Percentiles rank a stretch among this genome's conserved stretches.
These are phyloP conservation scores for Oscheius sp. DNA, from an alignment of 1,140 invertebrate species.

Conservation along the genomic window DNA sequence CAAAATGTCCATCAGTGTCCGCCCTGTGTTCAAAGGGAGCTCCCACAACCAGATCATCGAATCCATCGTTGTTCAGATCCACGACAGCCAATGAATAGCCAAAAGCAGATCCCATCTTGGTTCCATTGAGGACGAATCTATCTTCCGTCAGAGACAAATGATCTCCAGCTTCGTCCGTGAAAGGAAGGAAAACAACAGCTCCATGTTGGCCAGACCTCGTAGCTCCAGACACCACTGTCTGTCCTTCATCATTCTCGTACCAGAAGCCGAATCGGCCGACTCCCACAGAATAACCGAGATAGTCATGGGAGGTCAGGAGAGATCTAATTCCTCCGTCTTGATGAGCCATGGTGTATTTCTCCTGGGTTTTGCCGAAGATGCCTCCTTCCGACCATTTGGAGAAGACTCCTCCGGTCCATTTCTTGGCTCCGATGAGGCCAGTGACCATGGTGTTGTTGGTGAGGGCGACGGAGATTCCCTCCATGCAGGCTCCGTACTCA, in stretches of 20 bases:
- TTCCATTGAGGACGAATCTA: conserved; percentile 48
- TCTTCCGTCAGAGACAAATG: conserved; percentile 38
- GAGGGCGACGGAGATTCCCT: conserved; percentile 55
- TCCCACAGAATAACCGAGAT: conserved; percentile 56
- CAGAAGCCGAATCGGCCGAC: conserved; percentile 56
- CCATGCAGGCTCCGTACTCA: conserved; percentile 58
- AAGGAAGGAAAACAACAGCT: conserved; percentile 55
- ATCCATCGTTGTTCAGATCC: conserved; percentile 63
- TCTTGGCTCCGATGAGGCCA: conserved; percentile 56
- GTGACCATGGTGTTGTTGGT: conserved; percentile 55
- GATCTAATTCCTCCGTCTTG: conserved; percentile 7
- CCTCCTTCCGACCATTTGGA: conserved; percentile 24
- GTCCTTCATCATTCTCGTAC: conserved; percentile 34
- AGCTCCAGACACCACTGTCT: conserved; percentile 55
- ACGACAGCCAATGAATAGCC: conserved; percentile 54
- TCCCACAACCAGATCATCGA: conserved; percentile 80
- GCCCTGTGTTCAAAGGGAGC: conserved; percentile 82
- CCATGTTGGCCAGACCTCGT: conserved; percentile 55
- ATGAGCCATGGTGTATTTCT: conserved; percentile 32
- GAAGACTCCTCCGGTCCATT: conserved; percentile 59
- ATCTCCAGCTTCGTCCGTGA: conserved; percentile 32
- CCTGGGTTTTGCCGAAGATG: conserved; percentile 19
- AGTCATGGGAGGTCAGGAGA: conserved; percentile 47
- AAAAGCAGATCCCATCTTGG: conserved; percentile 55
- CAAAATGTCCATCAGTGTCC: conserved; percentile 61